phyloP scores from a whole-genome alignment of 64 coral and sea anemone genomes.

The Platygyra sinensis region DNA sequence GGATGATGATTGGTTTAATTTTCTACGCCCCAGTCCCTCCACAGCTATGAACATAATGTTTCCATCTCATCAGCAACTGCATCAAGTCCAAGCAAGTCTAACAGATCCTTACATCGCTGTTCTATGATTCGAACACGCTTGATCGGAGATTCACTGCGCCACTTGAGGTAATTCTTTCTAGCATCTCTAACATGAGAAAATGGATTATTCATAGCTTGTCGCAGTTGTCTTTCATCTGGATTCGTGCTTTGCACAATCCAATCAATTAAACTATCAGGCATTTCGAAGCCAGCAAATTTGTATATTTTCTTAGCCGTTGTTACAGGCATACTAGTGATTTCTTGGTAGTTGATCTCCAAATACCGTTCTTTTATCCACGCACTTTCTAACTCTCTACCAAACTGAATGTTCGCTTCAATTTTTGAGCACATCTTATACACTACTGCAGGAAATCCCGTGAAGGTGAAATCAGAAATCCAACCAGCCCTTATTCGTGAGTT shows the following conservation, averaged over 20 bases:
- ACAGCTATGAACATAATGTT: neutral
- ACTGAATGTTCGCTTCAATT: conserved; percentile 17
- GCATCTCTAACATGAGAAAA: conserved; percentile 53
- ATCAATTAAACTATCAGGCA: conserved; percentile 20
- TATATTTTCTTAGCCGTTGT: conserved; percentile 58
- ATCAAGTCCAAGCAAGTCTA: conserved; percentile 29
- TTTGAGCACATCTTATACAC: conserved; percentile 17
- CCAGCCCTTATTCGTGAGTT: conserved; percentile 47
- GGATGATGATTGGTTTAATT: no score
- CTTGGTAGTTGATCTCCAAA: conserved; percentile 32
- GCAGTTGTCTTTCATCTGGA: conserved; percentile 4
- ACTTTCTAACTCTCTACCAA: neutral
- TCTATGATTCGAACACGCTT: conserved; percentile 41
- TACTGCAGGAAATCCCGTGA: neutral
- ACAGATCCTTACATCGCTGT: conserved; percentile 2
- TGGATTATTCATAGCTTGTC: neutral
- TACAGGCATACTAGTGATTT: conserved; percentile 40
- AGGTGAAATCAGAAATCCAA: conserved; percentile 49
- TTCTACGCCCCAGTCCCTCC: no score
- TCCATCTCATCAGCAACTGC: conserved; percentile 35
- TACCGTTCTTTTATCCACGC: conserved; percentile 27
- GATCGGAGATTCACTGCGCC: conserved; percentile 45
- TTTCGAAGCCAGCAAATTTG: conserved; percentile 48
- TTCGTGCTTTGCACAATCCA: conserved; percentile 52
- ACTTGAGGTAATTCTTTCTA: conserved; percentile 28